phyloP scores from a whole-genome alignment of 1,140 invertebrate genomes.

The Uloborus diversus region DNA sequence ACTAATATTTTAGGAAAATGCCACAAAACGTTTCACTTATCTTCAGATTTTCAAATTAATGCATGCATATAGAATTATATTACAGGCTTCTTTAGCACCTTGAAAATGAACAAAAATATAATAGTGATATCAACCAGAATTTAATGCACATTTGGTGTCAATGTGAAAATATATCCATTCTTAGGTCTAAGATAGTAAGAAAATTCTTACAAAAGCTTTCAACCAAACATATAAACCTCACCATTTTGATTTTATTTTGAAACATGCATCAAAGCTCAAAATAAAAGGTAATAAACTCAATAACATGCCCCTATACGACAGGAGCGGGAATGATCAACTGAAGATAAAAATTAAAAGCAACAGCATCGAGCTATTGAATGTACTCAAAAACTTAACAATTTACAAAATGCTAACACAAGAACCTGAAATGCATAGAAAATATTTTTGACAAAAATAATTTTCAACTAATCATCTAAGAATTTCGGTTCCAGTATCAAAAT shows the following conservation, averaged over 20 bases:
- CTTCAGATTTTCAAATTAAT: neutral
- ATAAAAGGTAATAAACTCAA: neutral
- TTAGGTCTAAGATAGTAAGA: neutral
- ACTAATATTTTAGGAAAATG: too few relatives aligned
- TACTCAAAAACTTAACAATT: neutral
- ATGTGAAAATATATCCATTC: neutral
- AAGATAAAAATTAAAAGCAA: neutral
- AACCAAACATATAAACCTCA: neutral
- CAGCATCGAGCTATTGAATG: neutral
- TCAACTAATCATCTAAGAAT: neutral
- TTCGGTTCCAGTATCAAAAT: neutral
- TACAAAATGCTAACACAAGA: neutral
- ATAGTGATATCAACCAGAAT: neutral
- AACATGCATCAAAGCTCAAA: too few relatives aligned
- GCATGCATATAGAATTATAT: neutral
- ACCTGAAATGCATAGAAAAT: neutral
- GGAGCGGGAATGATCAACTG: neutral
- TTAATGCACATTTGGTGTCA: neutral
- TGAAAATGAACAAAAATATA: neutral
- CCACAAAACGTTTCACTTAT: too few relatives aligned
- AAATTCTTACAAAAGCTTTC: neutral
- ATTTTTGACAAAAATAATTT: neutral
- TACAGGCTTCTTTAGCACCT: neutral
- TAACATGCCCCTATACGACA: neutral
- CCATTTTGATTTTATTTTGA: neutral